phyloP scores from a whole-genome alignment of 1,140 invertebrate species.

The Aphelenchoides fujianensis region DNA sequence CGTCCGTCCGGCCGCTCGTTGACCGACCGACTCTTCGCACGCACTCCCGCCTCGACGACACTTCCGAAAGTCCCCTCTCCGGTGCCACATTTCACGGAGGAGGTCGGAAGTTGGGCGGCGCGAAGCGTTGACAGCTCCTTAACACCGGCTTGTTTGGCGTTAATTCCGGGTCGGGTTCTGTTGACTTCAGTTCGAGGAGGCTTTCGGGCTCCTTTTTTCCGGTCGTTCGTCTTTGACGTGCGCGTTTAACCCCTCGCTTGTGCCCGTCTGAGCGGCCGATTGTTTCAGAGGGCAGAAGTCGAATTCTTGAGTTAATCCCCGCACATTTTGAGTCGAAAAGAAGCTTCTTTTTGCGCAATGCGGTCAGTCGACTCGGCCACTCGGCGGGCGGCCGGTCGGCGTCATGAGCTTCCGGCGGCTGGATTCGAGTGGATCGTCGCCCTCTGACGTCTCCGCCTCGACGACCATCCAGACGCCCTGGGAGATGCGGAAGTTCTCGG shows the following conservation, averaged over 20 bases:
- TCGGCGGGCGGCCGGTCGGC: background rate
- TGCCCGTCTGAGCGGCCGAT: background rate
- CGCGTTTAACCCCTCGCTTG: background rate
- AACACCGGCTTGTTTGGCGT: too few relatives aligned
- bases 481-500: constrained; percentile 1
- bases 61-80: background rate
- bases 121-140: too few relatives aligned
- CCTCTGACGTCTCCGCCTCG: background rate
- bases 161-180: too few relatives aligned
- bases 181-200: too few relatives aligned
- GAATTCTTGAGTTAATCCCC: background rate
- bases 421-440: background rate
- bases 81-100: background rate
- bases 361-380: background rate
- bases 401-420: background rate
- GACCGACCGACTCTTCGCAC: background rate
- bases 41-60: background rate
- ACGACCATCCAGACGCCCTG: background rate
- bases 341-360: background rate
- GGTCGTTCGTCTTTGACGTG: too few relatives aligned
- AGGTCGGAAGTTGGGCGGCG: too few relatives aligned
- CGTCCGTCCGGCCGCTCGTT: too few relatives aligned
- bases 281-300: background rate
- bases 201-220: too few relatives aligned
- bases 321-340: background rate